A percentile compares a stretch with the other conserved stretches of the same genome.
phyloP scores from a whole-genome alignment of 2,797 vertebrate species.

The Acanthopagrus latus region DNA sequence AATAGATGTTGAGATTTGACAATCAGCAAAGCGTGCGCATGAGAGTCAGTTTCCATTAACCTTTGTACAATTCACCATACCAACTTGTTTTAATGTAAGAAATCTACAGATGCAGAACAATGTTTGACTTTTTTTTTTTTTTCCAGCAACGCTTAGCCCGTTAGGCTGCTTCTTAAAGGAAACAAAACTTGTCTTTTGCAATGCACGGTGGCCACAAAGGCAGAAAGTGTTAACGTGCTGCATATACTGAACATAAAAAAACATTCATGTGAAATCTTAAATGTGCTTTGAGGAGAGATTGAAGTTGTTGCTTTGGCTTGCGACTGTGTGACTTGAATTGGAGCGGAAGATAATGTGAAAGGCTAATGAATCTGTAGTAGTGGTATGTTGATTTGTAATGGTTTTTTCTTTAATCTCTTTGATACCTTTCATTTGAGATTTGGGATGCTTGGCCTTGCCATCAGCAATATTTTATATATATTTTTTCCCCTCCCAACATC shows the following conservation, averaged over 20 bases:
- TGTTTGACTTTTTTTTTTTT: conserved; percentile 20
- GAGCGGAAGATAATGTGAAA: conserved; percentile 69
- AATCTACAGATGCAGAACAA: conserved; percentile 20
- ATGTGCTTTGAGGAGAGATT: conserved; percentile 62
- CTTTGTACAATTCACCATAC: conserved; percentile 29
- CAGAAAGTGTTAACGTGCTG: conserved; percentile 34
- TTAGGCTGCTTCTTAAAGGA: conserved; percentile 40
- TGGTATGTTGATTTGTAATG: conserved; percentile 77
- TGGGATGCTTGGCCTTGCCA: conserved; percentile 83
- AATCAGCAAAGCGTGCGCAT: conserved; percentile 33
- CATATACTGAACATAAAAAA: conserved; percentile 42
- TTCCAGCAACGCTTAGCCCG: conserved; percentile 34
- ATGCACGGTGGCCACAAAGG: conserved; percentile 39
- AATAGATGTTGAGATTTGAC: conserved; percentile 29
- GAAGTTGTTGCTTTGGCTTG: conserved; percentile 54
- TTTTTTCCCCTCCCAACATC: conserved; percentile 65
- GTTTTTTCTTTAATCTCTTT: conserved; percentile 77
- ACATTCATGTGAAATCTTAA: conserved; percentile 63
- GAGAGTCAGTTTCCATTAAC: conserved; percentile 23
- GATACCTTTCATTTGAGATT: conserved; percentile 76
- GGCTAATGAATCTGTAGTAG: conserved; percentile 73
- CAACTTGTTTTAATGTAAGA: conserved; percentile 31
- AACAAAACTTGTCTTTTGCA: conserved; percentile 40
- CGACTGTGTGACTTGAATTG: conserved; percentile 74
- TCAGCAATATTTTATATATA: conserved; percentile 74